Base-by-base conservation (phyloP, 2,888 invertebrate species). In the Ommatoiulus sabulosus region DNA sequence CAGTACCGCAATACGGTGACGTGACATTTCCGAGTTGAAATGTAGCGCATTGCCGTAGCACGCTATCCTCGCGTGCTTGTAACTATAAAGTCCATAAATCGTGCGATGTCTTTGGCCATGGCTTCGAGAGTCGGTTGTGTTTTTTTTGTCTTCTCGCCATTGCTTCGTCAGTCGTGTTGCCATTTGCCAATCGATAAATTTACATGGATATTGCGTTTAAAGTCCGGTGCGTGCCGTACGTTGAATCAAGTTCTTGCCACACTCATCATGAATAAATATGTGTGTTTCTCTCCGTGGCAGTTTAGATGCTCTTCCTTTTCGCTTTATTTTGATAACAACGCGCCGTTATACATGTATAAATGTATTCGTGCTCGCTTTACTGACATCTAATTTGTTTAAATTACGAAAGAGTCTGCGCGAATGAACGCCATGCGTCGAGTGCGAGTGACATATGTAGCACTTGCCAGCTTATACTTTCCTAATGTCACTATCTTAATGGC, bases 201-300 rank as follows among this genome's bases (percentile, higher is more conserved):
- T 72, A 20, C 72, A 72, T 72, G 72, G 72, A 72, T 72, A 72
- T 72, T 72, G 20, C 72, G 72, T 72, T 72, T 72, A 72, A 72
- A 72, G 72, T 72, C 72, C 72, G 24, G 72, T 24, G 72, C 72
- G 24, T 24, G 72, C 72, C 24, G n/a, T 72, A 72, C 72, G 72
- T 10, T 6, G 24, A 24, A 72, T 72, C 72, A 72, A 72, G 72
- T 72, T 72, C 72, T 72, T 72, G 72, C 72, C 72, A 24, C 72
- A 72, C 72, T 72, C 72, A 72, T 72, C 72, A 20, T 72, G 72
- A 72, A 72, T 72, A 72, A 72, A 72, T 72, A 72, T 20, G 8
- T 4, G 17, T 63, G n/a, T 63, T n/a, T 63, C n/a, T 63, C 72
- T 4, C 52, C 12, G 52, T 2, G n/a, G 24, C n/a, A 7, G n/a